Base-by-base conservation (phyloP, 1,140 invertebrate species). In the Diplogasteroides magnus region DNA sequence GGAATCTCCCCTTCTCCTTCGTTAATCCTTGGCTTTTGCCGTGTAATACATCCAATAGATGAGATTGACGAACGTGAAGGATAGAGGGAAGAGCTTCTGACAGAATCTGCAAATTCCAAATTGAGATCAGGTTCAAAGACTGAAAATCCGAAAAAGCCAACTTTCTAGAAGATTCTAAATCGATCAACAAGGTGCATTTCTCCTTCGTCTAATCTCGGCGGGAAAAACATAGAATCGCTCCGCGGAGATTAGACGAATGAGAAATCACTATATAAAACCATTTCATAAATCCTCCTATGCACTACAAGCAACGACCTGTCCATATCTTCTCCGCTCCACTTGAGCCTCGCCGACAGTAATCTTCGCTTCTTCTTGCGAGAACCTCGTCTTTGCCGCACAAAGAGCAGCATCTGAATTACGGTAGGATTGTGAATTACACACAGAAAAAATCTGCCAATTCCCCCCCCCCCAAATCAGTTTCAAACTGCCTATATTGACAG, bases 281-380 rank as follows among this genome's bases (percentile, higher is more conserved):
- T 57, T 28, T 64, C 55, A 25, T 37, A 73, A 31, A 75, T 73
- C 55, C 19, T 76, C 64, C 19, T 26, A 15, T 26, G 3, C 27
- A 61, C n/a, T 19, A 13, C 67, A 25, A 73, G 25, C 31, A 37
- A 48, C 2, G 58, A 80, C 77, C 77, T 64, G 67, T 81, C 79
- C 81, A 81, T 72, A 61, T 81, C 79, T 48, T 83, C 80, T n/a
- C 82, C 79, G 23, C 76, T 83, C 79, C 79, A 81, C 57, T 72
- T 68, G 64, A 81, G 83, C 58, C 83, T 31, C 59, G 78, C 79
- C 23, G 77, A 72, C 15, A 75, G 62, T 55, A 78, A 61, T 63
- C 77, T 81, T 48, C 56, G 62, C 58, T 61, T 69, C 69, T 67
- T 32, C 63, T 63, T 59, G 56, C 72, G 66, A 55, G 70, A 72